Conservation (phyloP, 2,113 vertebrate species). For the Mirounga angustirostris region DNA sequence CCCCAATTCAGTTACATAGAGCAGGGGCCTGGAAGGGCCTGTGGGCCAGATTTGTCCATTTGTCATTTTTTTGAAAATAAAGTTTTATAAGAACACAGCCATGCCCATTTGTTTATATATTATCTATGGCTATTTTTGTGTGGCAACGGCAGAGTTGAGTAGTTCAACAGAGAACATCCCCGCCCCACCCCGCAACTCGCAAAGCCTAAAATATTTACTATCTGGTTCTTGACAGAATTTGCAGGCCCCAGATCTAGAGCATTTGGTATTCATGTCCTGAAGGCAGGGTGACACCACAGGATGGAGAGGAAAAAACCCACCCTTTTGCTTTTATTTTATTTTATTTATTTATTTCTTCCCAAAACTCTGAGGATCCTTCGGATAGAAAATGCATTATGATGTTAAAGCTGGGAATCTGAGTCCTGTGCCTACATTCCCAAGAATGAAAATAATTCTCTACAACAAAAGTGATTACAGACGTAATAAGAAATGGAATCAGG, state of each 20-base stretch:
- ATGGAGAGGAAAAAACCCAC: not conserved
- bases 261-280: not conserved
- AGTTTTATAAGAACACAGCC: not conserved
- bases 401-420: conserved; percentile 21
- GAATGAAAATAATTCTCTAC: not conserved
- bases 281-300: not conserved
- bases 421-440: conserved; percentile 26
- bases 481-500: conserved; percentile 18
- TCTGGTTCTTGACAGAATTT: not conserved
- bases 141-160: not conserved
- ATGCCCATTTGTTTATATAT: not conserved
- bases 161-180: not conserved
- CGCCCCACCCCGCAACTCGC: not conserved
- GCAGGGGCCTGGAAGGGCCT: not conserved
- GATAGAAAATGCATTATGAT: conserved; percentile 23
- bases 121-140: not conserved
- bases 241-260: not conserved
- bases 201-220: not conserved
- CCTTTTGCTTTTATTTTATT: not conserved
- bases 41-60: not conserved
- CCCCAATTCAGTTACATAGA: not conserved
- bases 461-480: conserved; percentile 50
- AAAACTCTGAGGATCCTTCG: conserved; percentile 2
- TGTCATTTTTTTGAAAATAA: conserved; percentile 43
- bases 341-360: conserved; percentile 12